A percentile compares a stretch with the other conserved stretches of the same genome.
phyloP scores from a whole-genome alignment of 2,797 vertebrate genomes.

The Carcharodon carcharias region DNA sequence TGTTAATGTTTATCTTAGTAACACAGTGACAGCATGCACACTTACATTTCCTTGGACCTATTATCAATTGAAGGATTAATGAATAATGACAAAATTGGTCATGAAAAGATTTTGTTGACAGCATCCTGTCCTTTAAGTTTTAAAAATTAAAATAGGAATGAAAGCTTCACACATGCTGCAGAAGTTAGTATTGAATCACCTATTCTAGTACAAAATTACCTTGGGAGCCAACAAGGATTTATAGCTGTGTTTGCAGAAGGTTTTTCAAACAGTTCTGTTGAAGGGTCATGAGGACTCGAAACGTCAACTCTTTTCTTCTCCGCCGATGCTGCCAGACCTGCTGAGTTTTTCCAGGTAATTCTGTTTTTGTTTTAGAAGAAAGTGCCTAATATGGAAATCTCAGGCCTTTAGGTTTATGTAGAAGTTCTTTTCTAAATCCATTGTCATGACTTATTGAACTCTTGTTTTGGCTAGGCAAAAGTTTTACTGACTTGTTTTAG shows the following conservation, averaged over 20 bases:
- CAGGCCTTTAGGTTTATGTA: no score
- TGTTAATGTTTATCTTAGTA: no score
- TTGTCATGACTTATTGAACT: neutral
- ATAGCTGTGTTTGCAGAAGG: neutral
- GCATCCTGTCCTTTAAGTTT: neutral
- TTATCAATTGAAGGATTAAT: no score
- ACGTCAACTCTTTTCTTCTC: no score
- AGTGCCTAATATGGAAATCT: neutral
- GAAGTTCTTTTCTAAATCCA: neutral
- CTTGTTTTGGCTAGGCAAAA: neutral
- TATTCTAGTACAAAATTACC: neutral
- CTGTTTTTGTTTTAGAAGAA: no score
- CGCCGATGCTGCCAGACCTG: no score
- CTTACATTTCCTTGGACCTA: no score
- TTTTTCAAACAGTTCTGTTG: neutral
- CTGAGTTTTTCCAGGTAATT: no score
- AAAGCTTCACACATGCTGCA: no score
- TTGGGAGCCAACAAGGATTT: neutral
- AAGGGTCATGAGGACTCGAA: no score
- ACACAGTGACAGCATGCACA: no score
- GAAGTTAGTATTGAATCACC: neutral
- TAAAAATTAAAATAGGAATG: neutral
- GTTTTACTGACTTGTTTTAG: neutral
- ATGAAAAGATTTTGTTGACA: neutral
- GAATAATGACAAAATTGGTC: neutral